A percentile compares a stretch with the other conserved stretches of the same genome.
These are phyloP conservation scores for Aphidius colemani DNA, from an alignment of 2,888 invertebrate genomes.

Conservation along the genomic window DNA sequence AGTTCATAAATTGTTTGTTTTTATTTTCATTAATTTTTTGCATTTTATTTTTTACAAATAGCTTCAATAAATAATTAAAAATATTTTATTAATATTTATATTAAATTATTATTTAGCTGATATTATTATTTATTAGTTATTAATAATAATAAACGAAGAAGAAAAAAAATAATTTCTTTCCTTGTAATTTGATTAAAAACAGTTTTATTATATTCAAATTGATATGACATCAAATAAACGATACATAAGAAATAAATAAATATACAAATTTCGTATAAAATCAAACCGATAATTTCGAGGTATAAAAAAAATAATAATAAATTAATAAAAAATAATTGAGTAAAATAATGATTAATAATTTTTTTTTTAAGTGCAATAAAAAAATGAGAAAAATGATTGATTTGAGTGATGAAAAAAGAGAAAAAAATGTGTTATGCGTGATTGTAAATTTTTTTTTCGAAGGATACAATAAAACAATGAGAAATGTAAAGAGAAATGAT, in stretches of 20 bases:
- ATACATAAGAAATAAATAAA: slow-evolving; percentile 23
- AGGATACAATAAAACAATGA: too few relatives aligned
- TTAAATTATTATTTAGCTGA: slow-evolving; percentile 50
- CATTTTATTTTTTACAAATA: slow-evolving; percentile 15
- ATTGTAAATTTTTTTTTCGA: too few relatives aligned
- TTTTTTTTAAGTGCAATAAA: slow-evolving; percentile 5
- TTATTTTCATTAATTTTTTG: slow-evolving; percentile 20
- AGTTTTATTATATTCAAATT: background rate
- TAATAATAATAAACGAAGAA: slow-evolving; percentile 38
- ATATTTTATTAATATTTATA: slow-evolving; percentile 53
- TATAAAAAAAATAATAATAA: background rate
- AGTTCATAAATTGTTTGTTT: slow-evolving; percentile 33
- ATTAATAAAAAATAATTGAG: too few relatives aligned
- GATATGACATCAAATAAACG: slow-evolving; percentile 8
- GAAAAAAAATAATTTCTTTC: slow-evolving; percentile 36
- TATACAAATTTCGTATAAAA: too few relatives aligned
- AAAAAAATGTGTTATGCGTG: too few relatives aligned
- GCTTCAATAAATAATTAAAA: slow-evolving; percentile 20
- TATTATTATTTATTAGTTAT: too few relatives aligned
- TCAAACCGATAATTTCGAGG: too few relatives aligned
- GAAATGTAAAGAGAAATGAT: too few relatives aligned
- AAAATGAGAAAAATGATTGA: slow-evolving; percentile 33
- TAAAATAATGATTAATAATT: too few relatives aligned
- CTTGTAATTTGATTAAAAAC: too few relatives aligned
- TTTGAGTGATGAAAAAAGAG: slow-evolving; percentile 38